Percentiles rank a stretch among this genome's conserved stretches.
phyloP scores from a whole-genome alignment of 2,113 vertebrate species.

The Thomomys bottae region DNA sequence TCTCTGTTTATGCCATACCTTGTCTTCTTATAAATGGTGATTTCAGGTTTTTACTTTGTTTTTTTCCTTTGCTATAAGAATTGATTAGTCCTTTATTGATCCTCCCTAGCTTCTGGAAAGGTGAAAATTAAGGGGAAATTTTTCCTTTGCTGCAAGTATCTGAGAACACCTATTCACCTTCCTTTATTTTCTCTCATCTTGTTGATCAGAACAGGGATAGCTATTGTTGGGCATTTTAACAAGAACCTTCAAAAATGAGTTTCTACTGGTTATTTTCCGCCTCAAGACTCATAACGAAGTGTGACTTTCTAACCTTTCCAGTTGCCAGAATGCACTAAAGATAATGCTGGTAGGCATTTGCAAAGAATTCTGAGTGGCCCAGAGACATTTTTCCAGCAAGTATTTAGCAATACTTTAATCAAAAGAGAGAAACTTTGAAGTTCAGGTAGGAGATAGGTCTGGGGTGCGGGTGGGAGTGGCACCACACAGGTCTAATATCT shows the following conservation, averaged over 20 bases:
- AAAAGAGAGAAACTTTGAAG: accelerated
- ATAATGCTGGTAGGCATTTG: not conserved
- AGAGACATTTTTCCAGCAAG: not conserved
- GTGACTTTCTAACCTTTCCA: slow-evolving; percentile 36
- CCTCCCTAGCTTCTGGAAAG: slow-evolving; percentile 46
- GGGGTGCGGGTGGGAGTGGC: no score
- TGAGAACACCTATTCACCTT: slow-evolving; percentile 36
- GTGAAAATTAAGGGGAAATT: slow-evolving; percentile 49
- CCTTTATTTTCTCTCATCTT: slow-evolving; percentile 40
- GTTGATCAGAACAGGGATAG: slow-evolving; percentile 59
- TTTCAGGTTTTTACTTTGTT: slow-evolving; percentile 56
- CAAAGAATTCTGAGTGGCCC: not conserved
- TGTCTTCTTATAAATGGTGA: not conserved
- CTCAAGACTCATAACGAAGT: not conserved
- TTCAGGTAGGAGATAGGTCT: not conserved
- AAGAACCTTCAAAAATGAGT: slow-evolving; percentile 47
- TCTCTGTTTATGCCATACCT: not conserved
- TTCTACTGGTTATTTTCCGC: slow-evolving; percentile 52
- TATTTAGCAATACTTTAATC: not conserved
- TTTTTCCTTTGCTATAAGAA: slow-evolving; percentile 67
- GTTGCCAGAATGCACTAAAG: not conserved
- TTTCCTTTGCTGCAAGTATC: slow-evolving; percentile 32
- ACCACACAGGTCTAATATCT: not conserved
- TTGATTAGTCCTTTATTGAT: slow-evolving; percentile 71
- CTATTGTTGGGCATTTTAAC: slow-evolving; percentile 68